These are phyloP conservation scores for Brachycybe producta DNA, from an alignment of 2,888 invertebrate species.

Conservation along the genomic window DNA sequence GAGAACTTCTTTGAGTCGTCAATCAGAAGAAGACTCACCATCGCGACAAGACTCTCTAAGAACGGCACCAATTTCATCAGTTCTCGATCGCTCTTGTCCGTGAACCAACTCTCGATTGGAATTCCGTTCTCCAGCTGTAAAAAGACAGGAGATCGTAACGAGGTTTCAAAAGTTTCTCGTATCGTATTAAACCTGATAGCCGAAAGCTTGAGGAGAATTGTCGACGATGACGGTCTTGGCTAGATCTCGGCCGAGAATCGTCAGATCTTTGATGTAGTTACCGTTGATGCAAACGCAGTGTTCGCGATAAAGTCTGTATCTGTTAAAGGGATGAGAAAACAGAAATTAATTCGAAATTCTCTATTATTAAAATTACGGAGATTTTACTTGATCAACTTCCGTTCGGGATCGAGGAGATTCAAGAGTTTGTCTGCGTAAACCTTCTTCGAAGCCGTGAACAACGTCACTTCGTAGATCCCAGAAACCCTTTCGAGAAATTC, in stretches of 20 bases:
- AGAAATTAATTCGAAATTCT: conserved; percentile 14
- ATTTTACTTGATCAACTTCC: conserved; percentile 69
- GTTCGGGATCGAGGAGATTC: conserved; percentile 76
- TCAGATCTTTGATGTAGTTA: conserved; percentile 90
- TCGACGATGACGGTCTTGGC: conserved; percentile 76
- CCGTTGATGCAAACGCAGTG: conserved; percentile 91
- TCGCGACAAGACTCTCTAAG: conserved; percentile 66
- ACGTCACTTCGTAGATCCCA: conserved; percentile 74
- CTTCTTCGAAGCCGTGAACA: conserved; percentile 90
- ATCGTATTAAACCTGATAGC: conserved; percentile 61
- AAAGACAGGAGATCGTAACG: conserved; percentile 8
- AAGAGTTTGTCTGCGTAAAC: conserved; percentile 88
- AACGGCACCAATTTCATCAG: conserved; percentile 83
- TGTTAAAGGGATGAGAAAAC: conserved; percentile 20
- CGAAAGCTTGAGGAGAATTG: conserved; percentile 87
- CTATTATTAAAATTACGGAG: neutral
- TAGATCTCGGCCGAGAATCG: conserved; percentile 80
- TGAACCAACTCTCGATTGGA: conserved; percentile 95
- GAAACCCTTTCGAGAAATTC: conserved; percentile 85
- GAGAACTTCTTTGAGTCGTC: neutral
- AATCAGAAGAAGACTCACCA: conserved; percentile 53
- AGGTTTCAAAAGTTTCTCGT: neutral
- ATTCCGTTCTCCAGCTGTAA: conserved; percentile 84
- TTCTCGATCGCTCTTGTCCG: conserved; percentile 76
- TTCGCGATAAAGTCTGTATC: conserved; percentile 77